phyloP scores from a whole-genome alignment of 1,140 invertebrate species.

The Sarcophaga bullata region DNA sequence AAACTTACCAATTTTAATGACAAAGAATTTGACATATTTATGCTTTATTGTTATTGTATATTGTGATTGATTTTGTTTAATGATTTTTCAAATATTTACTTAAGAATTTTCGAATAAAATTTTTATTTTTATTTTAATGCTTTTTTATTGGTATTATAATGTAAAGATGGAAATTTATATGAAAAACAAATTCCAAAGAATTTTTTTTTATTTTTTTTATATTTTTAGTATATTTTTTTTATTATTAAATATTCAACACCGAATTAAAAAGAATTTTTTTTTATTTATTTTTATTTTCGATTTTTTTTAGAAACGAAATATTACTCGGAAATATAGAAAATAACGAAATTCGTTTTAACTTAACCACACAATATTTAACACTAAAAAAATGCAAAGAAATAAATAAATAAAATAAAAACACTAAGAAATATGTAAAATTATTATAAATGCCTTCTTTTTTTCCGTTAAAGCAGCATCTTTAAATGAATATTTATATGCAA shows the following conservation, averaged over 20 bases:
- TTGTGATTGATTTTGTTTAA: not conserved
- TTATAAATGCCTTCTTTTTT: not conserved
- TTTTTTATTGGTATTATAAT: not conserved
- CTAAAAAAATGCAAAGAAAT: not conserved
- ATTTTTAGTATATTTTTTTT: not conserved
- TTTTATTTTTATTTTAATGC: not conserved
- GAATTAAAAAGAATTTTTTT: not conserved
- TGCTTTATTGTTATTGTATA: not conserved
- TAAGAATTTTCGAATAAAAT: not conserved
- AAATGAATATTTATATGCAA: too few relatives aligned
- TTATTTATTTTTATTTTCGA: not conserved
- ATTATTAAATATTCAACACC: not conserved
- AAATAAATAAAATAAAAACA: constrained; percentile 16
- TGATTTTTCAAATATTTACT: not conserved
- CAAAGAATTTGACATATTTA: constrained; percentile 25
- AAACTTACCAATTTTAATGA: constrained; percentile 36
- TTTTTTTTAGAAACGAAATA: not conserved
- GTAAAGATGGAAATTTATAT: too few relatives aligned
- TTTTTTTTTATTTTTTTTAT: not conserved
- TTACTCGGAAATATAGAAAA: not conserved
- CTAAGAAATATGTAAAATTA: not conserved
- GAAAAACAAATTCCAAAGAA: not conserved
- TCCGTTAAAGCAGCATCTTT: too few relatives aligned
- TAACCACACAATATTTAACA: constrained; percentile 13
- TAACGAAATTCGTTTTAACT: not conserved